Conservation (phyloP, 1,140 invertebrate species). For the Aphis craccivora region DNA sequence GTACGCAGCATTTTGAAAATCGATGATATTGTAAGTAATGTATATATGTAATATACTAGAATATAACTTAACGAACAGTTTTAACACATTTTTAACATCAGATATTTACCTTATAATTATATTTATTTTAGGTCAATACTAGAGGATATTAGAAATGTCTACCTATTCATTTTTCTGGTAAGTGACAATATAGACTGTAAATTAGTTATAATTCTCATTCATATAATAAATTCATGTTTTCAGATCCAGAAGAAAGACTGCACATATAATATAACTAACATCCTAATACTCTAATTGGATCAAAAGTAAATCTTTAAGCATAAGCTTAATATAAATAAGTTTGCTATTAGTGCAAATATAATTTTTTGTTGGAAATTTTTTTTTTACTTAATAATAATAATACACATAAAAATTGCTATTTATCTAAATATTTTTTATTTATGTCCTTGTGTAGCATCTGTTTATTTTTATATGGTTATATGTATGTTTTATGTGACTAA, state of each 20-base stretch:
- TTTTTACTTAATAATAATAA: slow-evolving; percentile 50
- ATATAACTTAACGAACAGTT: background rate
- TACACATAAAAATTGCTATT: background rate
- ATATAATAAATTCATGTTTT: background rate
- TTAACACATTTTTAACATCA: background rate
- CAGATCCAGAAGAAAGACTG: slow-evolving; percentile 52
- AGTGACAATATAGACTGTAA: background rate
- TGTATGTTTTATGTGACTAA: background rate
- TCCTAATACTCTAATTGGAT: slow-evolving; percentile 25
- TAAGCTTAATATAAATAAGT: background rate
- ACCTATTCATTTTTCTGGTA: background rate
- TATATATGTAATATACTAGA: background rate
- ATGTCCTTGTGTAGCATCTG: background rate
- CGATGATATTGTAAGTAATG: slow-evolving; percentile 89
- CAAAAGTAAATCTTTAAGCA: slow-evolving; percentile 17
- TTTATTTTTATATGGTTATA: slow-evolving; percentile 1
- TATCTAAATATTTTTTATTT: slow-evolving; percentile 25
- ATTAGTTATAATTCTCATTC: background rate
- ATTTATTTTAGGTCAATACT: slow-evolving; percentile 56
- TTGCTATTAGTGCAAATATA: background rate
- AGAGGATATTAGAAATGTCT: slow-evolving; percentile 35
- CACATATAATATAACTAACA: slow-evolving; percentile 49
- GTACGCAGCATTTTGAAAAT: slow-evolving; percentile 98
- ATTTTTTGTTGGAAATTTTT: slow-evolving; percentile 50
- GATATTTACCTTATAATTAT: background rate